These are phyloP conservation scores for Zaprionus lineosus DNA, from an alignment of 2,888 invertebrate genomes.

Conservation along the genomic window DNA sequence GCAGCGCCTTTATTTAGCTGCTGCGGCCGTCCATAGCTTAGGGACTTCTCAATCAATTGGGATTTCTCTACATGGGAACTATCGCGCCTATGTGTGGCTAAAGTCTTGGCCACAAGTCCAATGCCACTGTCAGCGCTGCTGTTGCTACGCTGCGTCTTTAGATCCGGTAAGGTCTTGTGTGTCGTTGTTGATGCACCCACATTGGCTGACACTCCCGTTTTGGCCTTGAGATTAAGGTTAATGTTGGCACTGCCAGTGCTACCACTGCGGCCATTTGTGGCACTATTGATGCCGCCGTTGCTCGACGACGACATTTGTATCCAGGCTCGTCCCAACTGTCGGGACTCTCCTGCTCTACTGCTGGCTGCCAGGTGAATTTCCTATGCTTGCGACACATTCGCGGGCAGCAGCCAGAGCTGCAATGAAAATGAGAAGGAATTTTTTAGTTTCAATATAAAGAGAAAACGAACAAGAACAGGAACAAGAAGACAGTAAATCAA, in stretches of 20 bases:
- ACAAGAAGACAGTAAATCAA: background rate
- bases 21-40: slow-evolving; percentile 56
- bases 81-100: slow-evolving; percentile 70
- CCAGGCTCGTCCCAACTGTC: slow-evolving; percentile 28
- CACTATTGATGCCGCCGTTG: slow-evolving; percentile 77
- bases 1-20: slow-evolving; percentile 37
- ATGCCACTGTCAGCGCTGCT: slow-evolving; percentile 50
- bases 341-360: slow-evolving; percentile 9
- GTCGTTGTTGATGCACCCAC: slow-evolving; percentile 37
- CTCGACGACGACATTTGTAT: slow-evolving; percentile 78
- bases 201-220: slow-evolving; percentile 32
- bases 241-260: slow-evolving; percentile 73
- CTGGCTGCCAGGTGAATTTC: slow-evolving; percentile 13
- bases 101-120: slow-evolving; percentile 39
- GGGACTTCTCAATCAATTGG: slow-evolving; percentile 26
- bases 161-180: slow-evolving; percentile 68
- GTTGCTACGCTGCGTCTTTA: slow-evolving; percentile 62
- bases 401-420: slow-evolving; percentile 44
- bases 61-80: slow-evolving; percentile 61
- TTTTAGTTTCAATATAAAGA: slow-evolving; percentile 5
- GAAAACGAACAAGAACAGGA: background rate
- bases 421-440: slow-evolving; percentile 7
- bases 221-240: slow-evolving; percentile 57
- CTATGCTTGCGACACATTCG: slow-evolving; percentile 44
- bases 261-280: slow-evolving; percentile 74